These are phyloP conservation scores for Taeniopygia guttata DNA, from an alignment of 2,797 vertebrate species.

Conservation along the genomic window DNA sequence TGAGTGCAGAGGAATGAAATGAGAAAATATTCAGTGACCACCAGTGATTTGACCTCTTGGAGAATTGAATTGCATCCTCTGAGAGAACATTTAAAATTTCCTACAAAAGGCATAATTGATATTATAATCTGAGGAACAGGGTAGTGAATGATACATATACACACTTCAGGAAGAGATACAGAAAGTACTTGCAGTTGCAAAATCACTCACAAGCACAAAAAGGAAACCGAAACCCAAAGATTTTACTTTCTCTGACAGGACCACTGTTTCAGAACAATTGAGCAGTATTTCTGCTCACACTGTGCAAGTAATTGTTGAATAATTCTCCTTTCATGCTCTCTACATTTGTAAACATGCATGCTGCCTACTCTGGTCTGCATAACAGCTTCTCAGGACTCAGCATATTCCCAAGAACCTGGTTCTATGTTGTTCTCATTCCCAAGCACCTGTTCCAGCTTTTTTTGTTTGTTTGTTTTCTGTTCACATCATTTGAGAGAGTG, in stretches of 20 bases:
- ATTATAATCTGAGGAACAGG: background rate
- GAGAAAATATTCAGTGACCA: background rate
- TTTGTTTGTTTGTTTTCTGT: background rate
- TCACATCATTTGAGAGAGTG: background rate
- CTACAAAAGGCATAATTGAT: background rate
- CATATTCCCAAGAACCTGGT: background rate
- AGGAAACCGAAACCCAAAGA: fast-evolving
- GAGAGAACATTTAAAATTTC: background rate
- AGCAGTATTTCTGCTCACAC: background rate
- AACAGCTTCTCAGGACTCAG: background rate
- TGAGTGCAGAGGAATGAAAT: background rate
- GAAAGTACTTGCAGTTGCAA: background rate
- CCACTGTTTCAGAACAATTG: background rate
- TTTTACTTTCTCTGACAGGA: background rate
- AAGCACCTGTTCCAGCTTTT: background rate
- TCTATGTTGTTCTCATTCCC: background rate
- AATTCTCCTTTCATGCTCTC: background rate
- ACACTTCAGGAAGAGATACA: background rate
- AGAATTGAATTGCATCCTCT: background rate
- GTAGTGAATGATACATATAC: background rate
- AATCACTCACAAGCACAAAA: background rate
- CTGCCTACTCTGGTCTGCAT: background rate
- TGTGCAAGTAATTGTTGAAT: background rate
- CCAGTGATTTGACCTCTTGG: background rate
- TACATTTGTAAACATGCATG: fast-evolving